A percentile compares a stretch with the other conserved stretches of the same genome.
Evolutionary conservation across 2,113 vertebrate genomes (phyloP).

Genomic region (Zingel zingel): DNA sequence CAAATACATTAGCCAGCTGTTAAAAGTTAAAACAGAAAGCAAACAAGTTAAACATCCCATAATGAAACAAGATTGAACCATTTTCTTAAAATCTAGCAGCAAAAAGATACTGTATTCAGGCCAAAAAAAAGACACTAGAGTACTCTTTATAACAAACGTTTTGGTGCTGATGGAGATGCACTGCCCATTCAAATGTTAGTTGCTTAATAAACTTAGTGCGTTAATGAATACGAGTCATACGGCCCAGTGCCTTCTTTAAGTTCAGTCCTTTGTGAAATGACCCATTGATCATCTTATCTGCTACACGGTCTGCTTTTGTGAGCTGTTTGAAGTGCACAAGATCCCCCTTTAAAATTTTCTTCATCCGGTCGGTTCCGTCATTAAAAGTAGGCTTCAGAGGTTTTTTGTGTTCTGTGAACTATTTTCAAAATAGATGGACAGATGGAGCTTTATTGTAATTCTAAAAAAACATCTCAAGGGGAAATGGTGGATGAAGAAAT

Average conservation of each 20-base stretch:
- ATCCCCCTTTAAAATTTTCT: conserved; percentile 7
- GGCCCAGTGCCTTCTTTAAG: not conserved
- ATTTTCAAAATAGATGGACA: conserved; percentile 50
- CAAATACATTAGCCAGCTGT: conserved; percentile 57
- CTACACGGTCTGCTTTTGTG: not conserved
- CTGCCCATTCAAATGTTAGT: conserved; percentile 24
- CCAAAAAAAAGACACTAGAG: conserved; percentile 16
- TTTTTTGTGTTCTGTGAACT: conserved; percentile 23
- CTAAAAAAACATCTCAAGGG: conserved; percentile 57
- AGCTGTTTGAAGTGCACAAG: not conserved
- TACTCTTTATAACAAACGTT: conserved; percentile 22
- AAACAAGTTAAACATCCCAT: conserved; percentile 48
- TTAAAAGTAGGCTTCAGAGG: conserved; percentile 28
- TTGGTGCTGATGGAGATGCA: conserved; percentile 14
- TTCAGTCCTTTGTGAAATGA: conserved; percentile 34
- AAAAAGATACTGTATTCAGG: conserved; percentile 6
- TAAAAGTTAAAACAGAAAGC: conserved; percentile 42
- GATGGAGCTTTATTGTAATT: conserved; percentile 65
- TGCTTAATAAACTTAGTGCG: conserved; percentile 22
- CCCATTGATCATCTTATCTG: conserved; percentile 6
- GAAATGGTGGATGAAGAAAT: conserved; percentile 69
- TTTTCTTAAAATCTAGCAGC: conserved; percentile 17
- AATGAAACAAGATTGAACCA: conserved; percentile 48
- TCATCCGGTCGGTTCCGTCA: not conserved
- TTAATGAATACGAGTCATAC: conserved; percentile 18